Evolutionary conservation across 2,888 invertebrate species (phyloP), one percentile per base, ranked within the genome.

Genomic region (Leucania comma): DNA sequence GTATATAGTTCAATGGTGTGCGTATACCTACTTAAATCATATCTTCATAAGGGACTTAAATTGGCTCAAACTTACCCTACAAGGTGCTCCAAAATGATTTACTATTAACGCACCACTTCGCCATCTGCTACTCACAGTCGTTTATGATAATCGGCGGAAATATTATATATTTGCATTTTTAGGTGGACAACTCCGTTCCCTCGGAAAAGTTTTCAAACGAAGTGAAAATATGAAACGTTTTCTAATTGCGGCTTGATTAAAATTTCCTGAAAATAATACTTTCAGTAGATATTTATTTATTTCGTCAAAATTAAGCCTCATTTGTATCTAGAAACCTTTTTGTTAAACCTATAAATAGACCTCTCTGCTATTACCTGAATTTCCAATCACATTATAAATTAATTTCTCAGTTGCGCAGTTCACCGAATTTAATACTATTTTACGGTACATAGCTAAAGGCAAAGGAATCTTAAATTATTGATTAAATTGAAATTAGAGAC

Each of bases 401-500:
- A 77, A 71, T 82, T 78, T 63, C 59, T 72, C 60, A 65, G 72
- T 42, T 64, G 64, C 65, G 53, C 64, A 69, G 63, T 73, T 70
- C 72, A 70, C 65, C 38, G 57, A 70, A 80, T 77, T 80, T 80
- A 74, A 80, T 78, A 78, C 61, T 61, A 75, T 73, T 73, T 74
- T 70, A 74, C 66, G 70, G 71, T 68, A 72, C 56, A 66, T 42
- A 67, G 69, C 78, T 57, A 56, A 74, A 74, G 68, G 74, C 71
- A 76, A 68, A 74, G 69, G 76, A 72, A 83, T 72, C 66, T 69
- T 66, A 71, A 83, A 77, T 81, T 81, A 77, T 75, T 75, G 72
- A 75, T 82, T 78, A 75, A 58, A 82, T 74, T 78, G 73, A 84
- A 84, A 82, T 80, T 78, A 77, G 78, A 78, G 66, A 67, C 77